Conservation (phyloP, 1,140 invertebrate genomes). For the Drosophila repleta region DNA sequence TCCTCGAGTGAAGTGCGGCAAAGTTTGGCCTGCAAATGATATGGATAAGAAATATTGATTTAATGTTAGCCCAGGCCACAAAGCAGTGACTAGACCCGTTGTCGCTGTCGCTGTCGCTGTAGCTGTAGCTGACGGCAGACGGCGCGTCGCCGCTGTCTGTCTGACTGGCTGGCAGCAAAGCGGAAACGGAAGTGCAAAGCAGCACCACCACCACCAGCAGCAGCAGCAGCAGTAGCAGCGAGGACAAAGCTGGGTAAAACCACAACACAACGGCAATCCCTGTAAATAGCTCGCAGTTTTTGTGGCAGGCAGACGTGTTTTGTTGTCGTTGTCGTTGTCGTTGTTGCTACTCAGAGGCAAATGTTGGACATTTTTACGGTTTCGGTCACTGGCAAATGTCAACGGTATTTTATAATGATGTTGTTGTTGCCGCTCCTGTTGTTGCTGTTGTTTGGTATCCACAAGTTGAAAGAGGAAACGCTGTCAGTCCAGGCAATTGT, state of each 20-base stretch:
- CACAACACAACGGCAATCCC: conserved; percentile 62
- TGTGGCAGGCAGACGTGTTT: conserved; percentile 39
- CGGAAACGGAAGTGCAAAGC: conserved; percentile 71
- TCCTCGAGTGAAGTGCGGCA: conserved; percentile 62
- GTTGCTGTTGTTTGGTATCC: conserved; percentile 16
- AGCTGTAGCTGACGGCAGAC: conserved; percentile 48
- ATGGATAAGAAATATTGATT: conserved; percentile 70
- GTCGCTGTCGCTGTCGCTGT: conserved; percentile 52
- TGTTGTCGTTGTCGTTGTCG: conserved; percentile 20
- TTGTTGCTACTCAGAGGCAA: conserved; percentile 53
- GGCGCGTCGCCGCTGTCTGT: conserved; percentile 50
- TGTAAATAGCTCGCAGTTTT: conserved; percentile 61
- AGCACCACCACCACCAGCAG: conserved; percentile 11
- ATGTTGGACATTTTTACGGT: conserved; percentile 77
- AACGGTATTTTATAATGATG: conserved; percentile 49
- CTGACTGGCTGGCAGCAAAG: conserved; percentile 41
- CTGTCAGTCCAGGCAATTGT: conserved; percentile 55
- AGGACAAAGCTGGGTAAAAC: conserved; percentile 46
- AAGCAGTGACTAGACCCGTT: conserved; percentile 53
- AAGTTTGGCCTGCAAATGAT: conserved; percentile 65
- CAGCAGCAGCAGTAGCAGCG: background rate
- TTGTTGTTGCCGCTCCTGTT: conserved; percentile 8
- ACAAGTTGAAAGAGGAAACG: conserved; percentile 39
- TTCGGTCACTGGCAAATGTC: conserved; percentile 70
- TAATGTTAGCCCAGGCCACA: conserved; percentile 48